A percentile compares a stretch with the other conserved stretches of the same genome.
These are phyloP conservation scores for Dicerorhinus sumatrensis DNA, from an alignment of 2,113 vertebrate genomes.

Conservation along the genomic window DNA sequence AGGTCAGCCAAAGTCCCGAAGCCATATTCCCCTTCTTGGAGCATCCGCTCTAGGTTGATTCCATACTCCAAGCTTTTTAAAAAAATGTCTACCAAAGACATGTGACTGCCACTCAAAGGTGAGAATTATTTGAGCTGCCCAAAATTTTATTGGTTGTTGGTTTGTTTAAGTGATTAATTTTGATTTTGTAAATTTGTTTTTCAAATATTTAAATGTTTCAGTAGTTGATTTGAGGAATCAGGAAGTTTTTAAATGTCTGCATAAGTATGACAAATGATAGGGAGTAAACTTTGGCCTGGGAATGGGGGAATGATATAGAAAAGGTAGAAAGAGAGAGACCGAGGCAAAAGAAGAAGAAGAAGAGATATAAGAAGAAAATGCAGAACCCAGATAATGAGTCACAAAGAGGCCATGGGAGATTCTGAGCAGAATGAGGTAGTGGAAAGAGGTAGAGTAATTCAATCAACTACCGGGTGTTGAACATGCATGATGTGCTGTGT, in stretches of 20 bases:
- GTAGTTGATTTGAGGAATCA: not conserved
- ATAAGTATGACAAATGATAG: not conserved
- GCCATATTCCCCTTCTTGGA: not conserved
- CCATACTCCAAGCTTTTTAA: not conserved
- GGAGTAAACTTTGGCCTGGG: not conserved
- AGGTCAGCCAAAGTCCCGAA: not conserved
- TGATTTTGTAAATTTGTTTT: not conserved
- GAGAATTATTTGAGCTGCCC: not conserved
- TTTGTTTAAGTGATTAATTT: not conserved
- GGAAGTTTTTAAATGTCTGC: not conserved
- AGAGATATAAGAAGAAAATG: not conserved
- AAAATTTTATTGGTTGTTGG: not conserved
- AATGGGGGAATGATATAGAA: not conserved
- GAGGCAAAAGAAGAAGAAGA: conserved; percentile 29
- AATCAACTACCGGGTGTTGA: not conserved
- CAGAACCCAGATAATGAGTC: conserved; percentile 6
- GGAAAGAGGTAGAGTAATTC: not conserved
- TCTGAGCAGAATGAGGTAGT: not conserved
- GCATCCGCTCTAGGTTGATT: not conserved
- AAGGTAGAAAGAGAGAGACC: not conserved
- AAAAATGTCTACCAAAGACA: not conserved
- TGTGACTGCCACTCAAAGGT: not conserved
- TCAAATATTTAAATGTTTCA: conserved; percentile 12
- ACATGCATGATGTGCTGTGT: not conserved
- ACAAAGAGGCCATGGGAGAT: not conserved